Conservation (phyloP, 1,140 invertebrate genomes). For the Lucilia cuprina region DNA sequence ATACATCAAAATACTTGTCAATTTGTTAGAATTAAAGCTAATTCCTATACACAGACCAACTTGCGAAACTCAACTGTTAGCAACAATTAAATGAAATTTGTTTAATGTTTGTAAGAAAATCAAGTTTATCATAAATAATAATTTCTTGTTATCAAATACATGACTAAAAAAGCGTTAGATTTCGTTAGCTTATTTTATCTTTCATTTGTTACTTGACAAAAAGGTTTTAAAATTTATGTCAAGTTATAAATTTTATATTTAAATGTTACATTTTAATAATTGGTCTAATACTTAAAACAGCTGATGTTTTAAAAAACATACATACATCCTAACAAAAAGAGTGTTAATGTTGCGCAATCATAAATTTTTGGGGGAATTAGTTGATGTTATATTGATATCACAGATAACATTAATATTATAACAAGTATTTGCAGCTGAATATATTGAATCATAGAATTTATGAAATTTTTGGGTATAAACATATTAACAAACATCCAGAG, state of each 20-base stretch:
- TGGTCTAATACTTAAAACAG: too few species aligned
- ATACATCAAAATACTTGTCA: neutral
- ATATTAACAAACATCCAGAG: too few species aligned
- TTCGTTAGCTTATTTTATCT: neutral
- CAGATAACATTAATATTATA: too few species aligned
- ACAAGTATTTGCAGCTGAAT: too few species aligned
- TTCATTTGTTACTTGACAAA: neutral
- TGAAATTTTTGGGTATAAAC: too few species aligned
- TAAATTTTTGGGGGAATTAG: too few species aligned
- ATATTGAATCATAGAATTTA: too few species aligned
- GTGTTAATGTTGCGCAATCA: too few species aligned
- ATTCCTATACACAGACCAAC: too few species aligned
- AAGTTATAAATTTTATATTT: neutral
- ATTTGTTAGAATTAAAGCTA: neutral
- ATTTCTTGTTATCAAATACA: neutral
- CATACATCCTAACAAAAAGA: too few species aligned
- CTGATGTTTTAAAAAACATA: too few species aligned
- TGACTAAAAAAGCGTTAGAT: neutral
- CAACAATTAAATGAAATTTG: neutral
- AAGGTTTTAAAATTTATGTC: neutral
- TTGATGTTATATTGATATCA: too few species aligned
- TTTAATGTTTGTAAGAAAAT: neutral
- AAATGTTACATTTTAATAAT: neutral
- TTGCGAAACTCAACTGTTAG: neutral
- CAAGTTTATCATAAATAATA: neutral